A percentile compares a stretch with the other conserved stretches of the same genome.
These are phyloP conservation scores for Nasonia vitripennis DNA, from an alignment of 1,140 invertebrate species.

Conservation along the genomic window DNA sequence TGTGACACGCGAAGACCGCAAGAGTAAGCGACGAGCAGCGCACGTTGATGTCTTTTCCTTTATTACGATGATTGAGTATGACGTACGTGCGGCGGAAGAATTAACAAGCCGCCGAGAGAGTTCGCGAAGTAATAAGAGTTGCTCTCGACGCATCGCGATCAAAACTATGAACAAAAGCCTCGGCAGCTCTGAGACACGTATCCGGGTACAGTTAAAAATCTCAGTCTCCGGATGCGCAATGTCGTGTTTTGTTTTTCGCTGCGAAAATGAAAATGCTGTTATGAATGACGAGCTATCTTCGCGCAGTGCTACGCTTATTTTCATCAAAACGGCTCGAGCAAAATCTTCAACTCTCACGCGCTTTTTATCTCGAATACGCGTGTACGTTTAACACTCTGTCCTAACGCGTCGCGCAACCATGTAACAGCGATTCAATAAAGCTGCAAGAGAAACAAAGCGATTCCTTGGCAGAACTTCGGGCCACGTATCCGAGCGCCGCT, in stretches of 20 bases:
- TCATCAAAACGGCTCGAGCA: neutral
- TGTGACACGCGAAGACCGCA: neutral
- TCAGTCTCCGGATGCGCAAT: neutral
- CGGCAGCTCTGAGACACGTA: neutral
- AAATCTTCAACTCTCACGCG: neutral
- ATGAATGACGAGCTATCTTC: neutral
- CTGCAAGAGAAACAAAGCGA: neutral
- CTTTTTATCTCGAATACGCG: neutral
- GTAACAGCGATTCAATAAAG: neutral
- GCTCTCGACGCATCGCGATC: neutral
- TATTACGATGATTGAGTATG: constrained; percentile 28
- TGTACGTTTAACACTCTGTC: neutral
- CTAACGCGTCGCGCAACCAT: neutral
- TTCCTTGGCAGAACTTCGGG: neutral
- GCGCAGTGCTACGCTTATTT: too few species aligned
- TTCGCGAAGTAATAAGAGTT: neutral
- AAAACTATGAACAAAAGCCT: neutral
- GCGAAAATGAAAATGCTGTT: neutral
- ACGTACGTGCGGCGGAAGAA: neutral
- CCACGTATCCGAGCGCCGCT: neutral
- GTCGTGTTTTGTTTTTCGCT: neutral
- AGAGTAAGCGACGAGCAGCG: neutral
- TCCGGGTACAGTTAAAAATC: neutral
- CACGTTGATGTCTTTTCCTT: constrained; percentile 19
- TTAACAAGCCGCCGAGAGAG: neutral